Evolutionary conservation across 1,140 invertebrate species (phyloP), one percentile per base, ranked within the genome.

Genomic region (Venustaconcha ellipsiformis): DNA sequence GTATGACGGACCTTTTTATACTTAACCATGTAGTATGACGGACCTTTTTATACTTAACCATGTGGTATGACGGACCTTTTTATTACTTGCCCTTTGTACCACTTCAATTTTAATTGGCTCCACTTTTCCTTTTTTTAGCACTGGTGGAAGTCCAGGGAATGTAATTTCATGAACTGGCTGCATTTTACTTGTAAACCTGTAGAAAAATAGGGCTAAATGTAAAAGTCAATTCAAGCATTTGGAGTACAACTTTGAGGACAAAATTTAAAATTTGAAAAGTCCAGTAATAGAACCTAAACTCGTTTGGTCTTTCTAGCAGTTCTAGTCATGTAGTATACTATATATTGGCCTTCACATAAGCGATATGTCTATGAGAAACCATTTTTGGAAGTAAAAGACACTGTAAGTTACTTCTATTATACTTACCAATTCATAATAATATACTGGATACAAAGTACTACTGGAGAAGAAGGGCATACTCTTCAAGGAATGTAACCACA

Each of bases 101-200:
- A 96, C 93, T 14, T 92, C 92, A 88, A 97, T 94, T 80, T 93
- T 93, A 74, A 97, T 94, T 14, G 94, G 93, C 55, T 95, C 93
- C 76, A 97, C 89, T 88, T 95, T 94, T 57, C 94, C 94, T 82
- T 93, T 94, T 73, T 92, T 92, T 6, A 95, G 86, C 64, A 92
- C 87, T 62, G 91, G 92, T 57, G 91, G 90, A 56, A 93, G 92
- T 70, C 91, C 91, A 2, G 91, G 90, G 79, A 92, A 91, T 5
- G 88, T 90, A 70, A 96, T 92, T 86, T 95, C 93, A 79, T 94
- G 95, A 70, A 93, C 94, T 56, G 93, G 90, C 26, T 94, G 94
- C 95, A 96, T 96, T 83, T 93, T 93, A n/a, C 91, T 92, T 65
- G 93, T 91, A 67, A 95, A 93, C 56, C 92, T 92, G 37, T 92